phyloP scores from a whole-genome alignment of 2,797 vertebrate species.

The Phataginus tetradactyla region DNA sequence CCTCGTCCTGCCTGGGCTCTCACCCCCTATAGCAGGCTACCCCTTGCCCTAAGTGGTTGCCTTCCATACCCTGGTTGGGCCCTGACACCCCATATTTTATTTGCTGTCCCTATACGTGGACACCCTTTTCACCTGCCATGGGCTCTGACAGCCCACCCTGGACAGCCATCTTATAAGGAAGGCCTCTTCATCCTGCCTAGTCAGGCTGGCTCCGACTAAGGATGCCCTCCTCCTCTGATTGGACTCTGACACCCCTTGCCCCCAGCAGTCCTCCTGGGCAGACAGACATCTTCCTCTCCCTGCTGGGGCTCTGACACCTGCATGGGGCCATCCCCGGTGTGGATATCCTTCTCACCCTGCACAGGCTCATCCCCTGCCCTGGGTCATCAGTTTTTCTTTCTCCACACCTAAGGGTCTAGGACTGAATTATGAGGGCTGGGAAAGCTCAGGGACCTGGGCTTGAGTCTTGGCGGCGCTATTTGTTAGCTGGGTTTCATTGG shows the following conservation, averaged over 20 bases:
- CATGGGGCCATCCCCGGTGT: neutral
- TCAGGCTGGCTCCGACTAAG: neutral
- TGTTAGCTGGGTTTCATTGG: neutral
- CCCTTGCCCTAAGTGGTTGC: neutral
- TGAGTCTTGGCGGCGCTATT: neutral
- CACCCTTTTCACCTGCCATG: neutral
- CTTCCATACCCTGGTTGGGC: neutral
- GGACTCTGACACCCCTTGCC: neutral
- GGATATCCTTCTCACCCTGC: neutral
- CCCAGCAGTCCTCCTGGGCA: neutral
- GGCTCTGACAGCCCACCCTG: neutral
- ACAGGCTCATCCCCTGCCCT: neutral
- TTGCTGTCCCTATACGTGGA: neutral
- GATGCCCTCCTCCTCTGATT: neutral
- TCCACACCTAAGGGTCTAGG: neutral
- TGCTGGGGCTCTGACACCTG: neutral
- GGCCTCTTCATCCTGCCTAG: neutral
- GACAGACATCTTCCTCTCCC: neutral
- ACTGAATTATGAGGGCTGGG: neutral
- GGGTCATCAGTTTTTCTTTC: neutral
- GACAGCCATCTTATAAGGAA: neutral
- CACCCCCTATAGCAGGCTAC: neutral
- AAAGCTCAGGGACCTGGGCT: neutral
- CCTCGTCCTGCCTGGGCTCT: neutral
- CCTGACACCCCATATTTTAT: neutral